Percentiles rank a stretch among this genome's conserved stretches.
These are phyloP conservation scores for Mastacembelus armatus DNA, from an alignment of 2,797 vertebrate species.

Conservation along the genomic window DNA sequence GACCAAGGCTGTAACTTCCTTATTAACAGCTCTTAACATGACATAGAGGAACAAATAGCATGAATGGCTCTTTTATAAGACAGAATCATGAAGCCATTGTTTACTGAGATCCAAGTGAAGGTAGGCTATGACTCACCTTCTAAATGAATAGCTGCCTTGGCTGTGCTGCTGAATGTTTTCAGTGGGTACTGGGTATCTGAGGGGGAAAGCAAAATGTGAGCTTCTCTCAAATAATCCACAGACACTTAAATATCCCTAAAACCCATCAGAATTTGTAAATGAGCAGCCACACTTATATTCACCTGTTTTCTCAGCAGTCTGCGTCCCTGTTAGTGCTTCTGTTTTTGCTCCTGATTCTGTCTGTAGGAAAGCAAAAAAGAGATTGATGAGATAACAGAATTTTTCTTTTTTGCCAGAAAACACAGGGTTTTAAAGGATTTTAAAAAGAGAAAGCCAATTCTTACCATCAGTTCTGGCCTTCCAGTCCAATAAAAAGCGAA, in stretches of 20 bases:
- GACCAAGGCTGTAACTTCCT: conserved; percentile 26
- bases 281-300: conserved; percentile 20
- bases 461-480: conserved; percentile 46
- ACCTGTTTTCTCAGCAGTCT: conserved; percentile 52
- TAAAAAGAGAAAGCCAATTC: not conserved
- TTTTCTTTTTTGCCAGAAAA: not conserved
- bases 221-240: conserved; percentile 12
- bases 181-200: conserved; percentile 69
- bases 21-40: not conserved
- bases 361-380: conserved; percentile 29
- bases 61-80: conserved; percentile 5
- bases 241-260: not conserved
- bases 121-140: conserved; percentile 74
- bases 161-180: conserved; percentile 63
- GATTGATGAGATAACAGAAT: not conserved
- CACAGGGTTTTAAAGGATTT: not conserved
- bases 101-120: conserved; percentile 19
- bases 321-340: conserved; percentile 17
- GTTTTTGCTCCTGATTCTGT: conserved; percentile 15
- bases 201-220: conserved; percentile 43
- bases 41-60: not conserved
- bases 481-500: conserved; percentile 54
- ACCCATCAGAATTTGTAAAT: not conserved
- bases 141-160: conserved; percentile 83
- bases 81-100: conserved; percentile 23